Evolutionary conservation across 2,797 vertebrate genomes (phyloP).

Genomic region (Crax fasciolata): DNA sequence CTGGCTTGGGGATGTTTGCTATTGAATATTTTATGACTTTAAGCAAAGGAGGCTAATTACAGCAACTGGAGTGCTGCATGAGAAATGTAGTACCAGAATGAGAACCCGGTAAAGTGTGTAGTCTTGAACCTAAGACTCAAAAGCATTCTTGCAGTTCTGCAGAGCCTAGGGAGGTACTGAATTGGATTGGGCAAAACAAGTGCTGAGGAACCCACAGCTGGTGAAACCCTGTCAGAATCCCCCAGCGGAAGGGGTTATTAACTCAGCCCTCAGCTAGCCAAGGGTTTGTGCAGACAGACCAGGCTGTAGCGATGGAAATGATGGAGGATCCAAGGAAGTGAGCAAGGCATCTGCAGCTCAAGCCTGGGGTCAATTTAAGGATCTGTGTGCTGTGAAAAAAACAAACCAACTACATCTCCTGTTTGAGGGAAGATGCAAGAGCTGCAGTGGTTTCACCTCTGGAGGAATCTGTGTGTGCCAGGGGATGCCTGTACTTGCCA

Average conservation of each 20-base stretch:
- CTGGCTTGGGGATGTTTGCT: constrained; percentile 20
- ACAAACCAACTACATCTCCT: not conserved
- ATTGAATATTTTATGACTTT: constrained; percentile 35
- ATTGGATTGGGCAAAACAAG: not conserved
- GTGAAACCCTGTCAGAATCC: not conserved
- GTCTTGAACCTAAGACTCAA: not conserved
- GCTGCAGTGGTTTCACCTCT: not conserved
- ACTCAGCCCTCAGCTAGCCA: not conserved
- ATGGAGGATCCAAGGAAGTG: not conserved
- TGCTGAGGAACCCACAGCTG: not conserved
- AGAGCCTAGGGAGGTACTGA: not conserved
- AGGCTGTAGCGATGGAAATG: not conserved
- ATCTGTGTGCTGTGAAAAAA: not conserved
- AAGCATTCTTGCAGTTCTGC: not conserved
- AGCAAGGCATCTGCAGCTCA: not conserved
- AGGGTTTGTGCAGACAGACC: not conserved
- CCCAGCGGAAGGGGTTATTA: not conserved
- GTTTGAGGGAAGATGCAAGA: constrained; percentile 9
- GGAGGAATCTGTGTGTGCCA: not conserved
- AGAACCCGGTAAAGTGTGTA: not conserved
- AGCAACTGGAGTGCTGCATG: not conserved
- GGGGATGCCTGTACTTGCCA: not conserved
- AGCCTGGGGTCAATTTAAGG: constrained; percentile 24
- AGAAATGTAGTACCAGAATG: not conserved
- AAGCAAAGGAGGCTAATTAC: constrained; percentile 4